These are phyloP conservation scores for Diarsia dahlii DNA, from an alignment of 2,888 invertebrate genomes.

Conservation along the genomic window DNA sequence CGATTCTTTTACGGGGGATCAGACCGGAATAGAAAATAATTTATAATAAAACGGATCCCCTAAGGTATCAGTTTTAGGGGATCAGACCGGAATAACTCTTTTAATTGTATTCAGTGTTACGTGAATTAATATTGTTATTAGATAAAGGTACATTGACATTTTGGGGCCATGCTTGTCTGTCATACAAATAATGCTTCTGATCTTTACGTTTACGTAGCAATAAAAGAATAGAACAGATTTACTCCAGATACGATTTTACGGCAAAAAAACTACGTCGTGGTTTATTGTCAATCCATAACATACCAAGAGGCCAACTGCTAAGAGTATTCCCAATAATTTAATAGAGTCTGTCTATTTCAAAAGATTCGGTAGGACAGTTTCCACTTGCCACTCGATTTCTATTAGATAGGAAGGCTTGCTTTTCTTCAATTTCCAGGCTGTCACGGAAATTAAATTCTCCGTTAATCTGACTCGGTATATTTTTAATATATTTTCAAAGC, in stretches of 20 bases:
- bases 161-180: not conserved
- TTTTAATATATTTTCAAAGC: not conserved
- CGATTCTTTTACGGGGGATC: too few relatives aligned
- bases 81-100: too few relatives aligned
- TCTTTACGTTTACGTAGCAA: not conserved
- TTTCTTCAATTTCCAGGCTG: slow-evolving; percentile 24
- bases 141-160: not conserved
- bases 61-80: too few relatives aligned
- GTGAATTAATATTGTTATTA: not conserved
- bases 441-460: slow-evolving; percentile 28
- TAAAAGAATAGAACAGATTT: not conserved
- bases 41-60: too few relatives aligned
- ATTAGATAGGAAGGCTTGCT: not conserved
- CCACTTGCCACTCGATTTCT: not conserved
- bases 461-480: slow-evolving; percentile 3
- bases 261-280: not conserved
- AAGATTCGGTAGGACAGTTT: not conserved
- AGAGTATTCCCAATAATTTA: not conserved
- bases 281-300: not conserved
- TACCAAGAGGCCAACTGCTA: not conserved
- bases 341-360: not conserved
- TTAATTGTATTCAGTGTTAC: not conserved
- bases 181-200: not conserved
- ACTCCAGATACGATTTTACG: not conserved
- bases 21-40: too few relatives aligned